Conservation (phyloP, 2,888 invertebrate genomes). For the Apodemia hepburni region DNA sequence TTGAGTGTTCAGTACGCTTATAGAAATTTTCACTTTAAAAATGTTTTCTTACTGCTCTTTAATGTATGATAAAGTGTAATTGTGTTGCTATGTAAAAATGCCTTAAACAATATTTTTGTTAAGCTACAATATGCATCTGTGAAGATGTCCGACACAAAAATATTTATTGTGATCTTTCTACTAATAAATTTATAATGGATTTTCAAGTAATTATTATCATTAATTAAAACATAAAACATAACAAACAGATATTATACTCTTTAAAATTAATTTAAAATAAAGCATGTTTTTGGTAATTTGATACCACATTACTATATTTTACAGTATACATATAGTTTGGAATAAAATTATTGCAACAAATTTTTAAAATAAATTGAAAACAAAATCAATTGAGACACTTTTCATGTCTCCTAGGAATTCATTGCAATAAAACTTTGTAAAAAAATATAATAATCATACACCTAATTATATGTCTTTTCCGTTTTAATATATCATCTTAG, state of each 20-base stretch:
- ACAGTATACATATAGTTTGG: constrained; percentile 10
- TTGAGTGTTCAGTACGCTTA: too few relatives aligned
- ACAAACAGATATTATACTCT: constrained; percentile 10
- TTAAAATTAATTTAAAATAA: constrained; percentile 17
- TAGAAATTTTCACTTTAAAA: too few relatives aligned
- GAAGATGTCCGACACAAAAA: background rate
- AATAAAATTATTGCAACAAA: constrained; percentile 13
- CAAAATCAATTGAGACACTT: constrained; percentile 4
- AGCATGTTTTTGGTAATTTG: constrained; percentile 16
- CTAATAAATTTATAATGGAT: background rate
- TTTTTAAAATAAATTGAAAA: constrained; percentile 5
- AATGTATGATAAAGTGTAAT: too few relatives aligned
- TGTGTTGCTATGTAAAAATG: too few relatives aligned
- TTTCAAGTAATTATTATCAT: background rate
- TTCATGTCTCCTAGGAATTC: constrained; percentile 1
- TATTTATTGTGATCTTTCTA: background rate
- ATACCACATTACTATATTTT: constrained; percentile 8
- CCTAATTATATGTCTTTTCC: constrained; percentile 14
- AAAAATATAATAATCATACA: constrained; percentile 8
- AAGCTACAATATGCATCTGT: background rate
- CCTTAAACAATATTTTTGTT: too few relatives aligned
- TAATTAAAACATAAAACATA: constrained; percentile 11
- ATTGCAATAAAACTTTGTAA: constrained; percentile 10
- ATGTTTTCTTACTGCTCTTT: too few relatives aligned
- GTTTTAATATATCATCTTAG: constrained; percentile 2